Conservation (phyloP, 2,888 invertebrate species). For the Abscondita cerata region DNA sequence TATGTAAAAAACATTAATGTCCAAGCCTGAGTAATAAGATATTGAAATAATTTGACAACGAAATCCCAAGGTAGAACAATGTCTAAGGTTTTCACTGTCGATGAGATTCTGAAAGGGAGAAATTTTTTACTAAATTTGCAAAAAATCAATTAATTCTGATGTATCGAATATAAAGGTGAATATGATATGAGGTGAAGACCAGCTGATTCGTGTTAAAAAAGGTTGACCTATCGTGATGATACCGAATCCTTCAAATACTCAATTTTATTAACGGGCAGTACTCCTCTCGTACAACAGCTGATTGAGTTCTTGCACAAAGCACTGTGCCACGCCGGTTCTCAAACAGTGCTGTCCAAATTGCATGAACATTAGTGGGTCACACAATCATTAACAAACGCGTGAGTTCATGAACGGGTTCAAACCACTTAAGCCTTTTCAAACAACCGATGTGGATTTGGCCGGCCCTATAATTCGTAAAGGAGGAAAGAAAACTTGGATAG, state of each 20-base stretch:
- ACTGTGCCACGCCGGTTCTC: too few species aligned
- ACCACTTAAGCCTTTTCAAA: too few species aligned
- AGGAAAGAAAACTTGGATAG: background rate
- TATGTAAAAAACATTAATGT: background rate
- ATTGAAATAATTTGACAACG: too few species aligned
- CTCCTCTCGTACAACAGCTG: background rate
- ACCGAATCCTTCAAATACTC: background rate
- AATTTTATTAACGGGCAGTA: background rate
- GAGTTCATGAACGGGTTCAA: too few species aligned
- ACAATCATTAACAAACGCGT: background rate
- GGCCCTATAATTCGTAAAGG: background rate
- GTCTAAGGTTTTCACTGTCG: too few species aligned
- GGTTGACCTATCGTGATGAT: background rate
- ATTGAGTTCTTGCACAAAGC: too few species aligned
- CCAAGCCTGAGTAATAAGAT: too few species aligned
- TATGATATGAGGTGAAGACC: background rate
- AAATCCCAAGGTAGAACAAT: too few species aligned
- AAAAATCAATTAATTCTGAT: too few species aligned
- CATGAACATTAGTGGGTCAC: background rate
- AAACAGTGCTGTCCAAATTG: background rate
- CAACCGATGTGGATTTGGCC: background rate
- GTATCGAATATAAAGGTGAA: too few species aligned
- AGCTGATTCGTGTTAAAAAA: background rate
- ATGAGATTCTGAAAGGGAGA: too few species aligned
- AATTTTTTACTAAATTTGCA: too few species aligned